Evolutionary conservation across 1,140 invertebrate genomes (phyloP).

Genomic region (Calycopis cecrops): DNA sequence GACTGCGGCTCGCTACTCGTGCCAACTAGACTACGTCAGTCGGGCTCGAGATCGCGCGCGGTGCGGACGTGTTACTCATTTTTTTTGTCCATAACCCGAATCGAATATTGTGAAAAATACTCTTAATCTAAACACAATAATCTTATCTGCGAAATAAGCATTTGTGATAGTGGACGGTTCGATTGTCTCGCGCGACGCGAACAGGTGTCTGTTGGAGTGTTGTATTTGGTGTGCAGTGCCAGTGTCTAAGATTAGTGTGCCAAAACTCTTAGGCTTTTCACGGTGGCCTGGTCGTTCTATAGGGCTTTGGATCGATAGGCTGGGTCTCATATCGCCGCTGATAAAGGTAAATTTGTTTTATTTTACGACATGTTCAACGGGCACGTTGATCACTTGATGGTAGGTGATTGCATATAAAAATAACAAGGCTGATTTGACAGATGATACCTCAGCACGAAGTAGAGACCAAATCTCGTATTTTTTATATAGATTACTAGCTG

Average conservation of each 20-base stretch:
- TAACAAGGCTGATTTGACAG: neutral
- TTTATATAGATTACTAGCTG: neutral
- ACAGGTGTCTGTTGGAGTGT: neutral
- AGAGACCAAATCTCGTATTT: neutral
- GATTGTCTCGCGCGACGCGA: neutral
- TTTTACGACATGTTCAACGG: neutral
- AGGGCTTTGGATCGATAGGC: slow-evolving; percentile 1
- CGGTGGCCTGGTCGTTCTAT: neutral
- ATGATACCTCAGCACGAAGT: neutral
- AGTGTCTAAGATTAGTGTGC: neutral
- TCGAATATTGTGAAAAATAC: slow-evolving; percentile 27
- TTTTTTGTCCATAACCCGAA: slow-evolving; percentile 26
- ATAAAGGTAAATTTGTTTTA: slow-evolving; percentile 6
- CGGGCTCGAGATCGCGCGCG: slow-evolving; percentile 34
- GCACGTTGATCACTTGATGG: neutral
- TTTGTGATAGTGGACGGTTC: slow-evolving; percentile 20
- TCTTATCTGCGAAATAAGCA: slow-evolving; percentile 32
- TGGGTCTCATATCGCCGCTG: neutral
- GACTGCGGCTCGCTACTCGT: slow-evolving; percentile 31
- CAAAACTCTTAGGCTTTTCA: slow-evolving; percentile 4
- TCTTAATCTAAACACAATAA: slow-evolving; percentile 28
- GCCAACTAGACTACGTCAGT: slow-evolving; percentile 49
- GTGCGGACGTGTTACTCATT: slow-evolving; percentile 27
- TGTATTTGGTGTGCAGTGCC: slow-evolving; percentile 7
- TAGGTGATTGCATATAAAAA: neutral